These are phyloP conservation scores for Anoplopoma fimbria DNA, from an alignment of 2,113 vertebrate species.

Conservation along the genomic window DNA sequence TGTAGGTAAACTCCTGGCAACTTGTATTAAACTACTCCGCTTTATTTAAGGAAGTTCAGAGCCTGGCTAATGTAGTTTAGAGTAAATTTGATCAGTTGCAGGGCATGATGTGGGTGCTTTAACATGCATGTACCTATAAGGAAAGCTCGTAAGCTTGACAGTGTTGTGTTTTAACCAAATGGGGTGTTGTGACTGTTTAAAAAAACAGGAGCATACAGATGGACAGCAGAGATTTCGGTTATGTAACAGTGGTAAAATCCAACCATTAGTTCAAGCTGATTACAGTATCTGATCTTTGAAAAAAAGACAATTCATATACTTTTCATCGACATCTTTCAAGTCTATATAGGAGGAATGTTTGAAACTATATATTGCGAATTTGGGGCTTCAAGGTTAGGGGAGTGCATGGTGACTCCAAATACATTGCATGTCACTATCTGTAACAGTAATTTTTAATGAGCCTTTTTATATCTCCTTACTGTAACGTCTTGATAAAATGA, in stretches of 20 bases:
- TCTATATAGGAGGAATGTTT: neutral
- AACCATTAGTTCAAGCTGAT: neutral
- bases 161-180: neutral
- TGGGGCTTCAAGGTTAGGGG: conserved; percentile 17
- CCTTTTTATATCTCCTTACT: neutral
- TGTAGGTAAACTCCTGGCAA: neutral
- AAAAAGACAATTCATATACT: neutral
- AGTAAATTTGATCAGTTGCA: neutral
- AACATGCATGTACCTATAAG: neutral
- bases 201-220: neutral
- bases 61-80: neutral
- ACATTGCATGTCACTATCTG: neutral
- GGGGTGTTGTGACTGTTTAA: neutral
- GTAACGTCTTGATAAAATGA: neutral
- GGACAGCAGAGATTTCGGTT: neutral
- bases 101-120: neutral
- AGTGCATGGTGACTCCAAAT: conserved; percentile 53
- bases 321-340: neutral
- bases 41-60: neutral
- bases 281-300: neutral
- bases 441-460: neutral
- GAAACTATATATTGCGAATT: neutral
- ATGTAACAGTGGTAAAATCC: neutral
- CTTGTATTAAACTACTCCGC: neutral
- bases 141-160: neutral